phyloP scores from a whole-genome alignment of 1,140 invertebrate genomes.

The Platyscapa corneri region DNA sequence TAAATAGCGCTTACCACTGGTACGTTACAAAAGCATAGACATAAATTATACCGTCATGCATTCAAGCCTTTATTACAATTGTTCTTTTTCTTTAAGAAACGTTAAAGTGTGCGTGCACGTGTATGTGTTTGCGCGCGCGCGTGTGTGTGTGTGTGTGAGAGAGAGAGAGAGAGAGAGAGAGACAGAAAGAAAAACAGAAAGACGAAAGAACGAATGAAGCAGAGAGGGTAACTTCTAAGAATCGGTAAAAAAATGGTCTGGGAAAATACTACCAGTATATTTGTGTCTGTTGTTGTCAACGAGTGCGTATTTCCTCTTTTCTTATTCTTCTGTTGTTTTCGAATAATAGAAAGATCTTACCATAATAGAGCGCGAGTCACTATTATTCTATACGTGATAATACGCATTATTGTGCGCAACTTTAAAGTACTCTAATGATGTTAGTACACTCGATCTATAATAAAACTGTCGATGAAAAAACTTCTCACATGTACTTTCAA shows the following conservation, averaged over 20 bases:
- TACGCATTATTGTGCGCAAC: conserved; percentile 25
- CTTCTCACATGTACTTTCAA: no score
- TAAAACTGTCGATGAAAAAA: no score
- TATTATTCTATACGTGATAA: not conserved
- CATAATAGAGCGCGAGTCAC: no score
- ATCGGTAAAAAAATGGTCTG: no score
- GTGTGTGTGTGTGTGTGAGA: no score
- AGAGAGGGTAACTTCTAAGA: not conserved
- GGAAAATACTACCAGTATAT: conserved; percentile 14
- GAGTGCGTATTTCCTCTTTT: not conserved
- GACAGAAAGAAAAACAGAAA: not conserved
- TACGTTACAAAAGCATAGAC: conserved; percentile 17
- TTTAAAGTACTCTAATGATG: no score
- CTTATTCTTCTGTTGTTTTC: no score
- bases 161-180: not conserved
- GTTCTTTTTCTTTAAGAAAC: no score
- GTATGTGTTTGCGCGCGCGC: no score
- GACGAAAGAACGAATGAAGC: not conserved
- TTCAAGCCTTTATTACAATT: conserved; percentile 23
- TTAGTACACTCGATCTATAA: no score
- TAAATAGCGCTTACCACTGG: conserved; percentile 35
- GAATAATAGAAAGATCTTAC: no score
- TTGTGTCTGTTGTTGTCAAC: not conserved
- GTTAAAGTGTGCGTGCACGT: no score
- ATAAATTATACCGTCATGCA: conserved; percentile 43